phyloP scores from a whole-genome alignment of 2,113 vertebrate genomes.

The Lycocorax pyrrhopterus region DNA sequence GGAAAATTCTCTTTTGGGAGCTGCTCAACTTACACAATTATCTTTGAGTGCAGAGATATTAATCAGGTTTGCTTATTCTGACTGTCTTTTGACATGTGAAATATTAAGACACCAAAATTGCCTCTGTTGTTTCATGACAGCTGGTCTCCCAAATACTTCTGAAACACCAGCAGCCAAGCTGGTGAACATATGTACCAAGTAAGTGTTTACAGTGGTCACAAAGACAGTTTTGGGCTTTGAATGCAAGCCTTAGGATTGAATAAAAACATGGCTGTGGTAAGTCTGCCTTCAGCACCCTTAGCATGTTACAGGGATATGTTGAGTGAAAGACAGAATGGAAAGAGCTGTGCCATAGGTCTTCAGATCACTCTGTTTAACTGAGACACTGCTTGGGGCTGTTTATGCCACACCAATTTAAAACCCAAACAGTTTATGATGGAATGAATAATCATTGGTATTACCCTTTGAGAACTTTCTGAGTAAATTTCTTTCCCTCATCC shows the following conservation, averaged over 20 bases:
- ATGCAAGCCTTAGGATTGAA: not conserved
- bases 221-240: not conserved
- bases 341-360: not conserved
- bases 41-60: not conserved
- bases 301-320: not conserved
- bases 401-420: not conserved
- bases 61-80: not conserved
- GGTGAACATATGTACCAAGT: not conserved
- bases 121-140: not conserved
- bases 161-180: not conserved
- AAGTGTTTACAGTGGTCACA: not conserved
- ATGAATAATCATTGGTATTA: not conserved
- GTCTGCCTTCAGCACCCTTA: not conserved
- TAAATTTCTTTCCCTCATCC: not conserved
- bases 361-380: not conserved
- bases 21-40: not conserved
- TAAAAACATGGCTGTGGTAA: not conserved
- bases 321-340: not conserved
- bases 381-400: not conserved
- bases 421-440: not conserved
- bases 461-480: not conserved
- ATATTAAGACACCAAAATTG: not conserved
- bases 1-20: not conserved
- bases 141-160: not conserved
- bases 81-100: not conserved